Conservation (phyloP, 2,888 invertebrate genomes). For the Drosophila suboccidentalis region DNA sequence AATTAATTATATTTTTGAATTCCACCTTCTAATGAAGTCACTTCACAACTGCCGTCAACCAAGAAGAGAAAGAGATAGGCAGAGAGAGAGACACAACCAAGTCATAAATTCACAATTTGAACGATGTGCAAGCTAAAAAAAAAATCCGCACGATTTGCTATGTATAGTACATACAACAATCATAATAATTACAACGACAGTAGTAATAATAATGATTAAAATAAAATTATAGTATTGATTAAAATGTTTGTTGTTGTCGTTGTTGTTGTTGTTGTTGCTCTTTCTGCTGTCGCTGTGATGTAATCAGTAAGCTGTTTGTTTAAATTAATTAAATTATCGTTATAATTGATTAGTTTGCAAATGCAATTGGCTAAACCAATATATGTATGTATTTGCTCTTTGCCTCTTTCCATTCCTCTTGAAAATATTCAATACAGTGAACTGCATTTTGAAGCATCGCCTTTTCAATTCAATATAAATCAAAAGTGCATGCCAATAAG, state of each 20-base stretch:
- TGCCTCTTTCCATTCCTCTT: background rate
- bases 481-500: slow-evolving; percentile 58
- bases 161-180: background rate
- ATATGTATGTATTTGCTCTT: background rate
- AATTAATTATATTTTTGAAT: slow-evolving; percentile 31
- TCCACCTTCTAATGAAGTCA: slow-evolving; percentile 32
- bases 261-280: slow-evolving; percentile 6
- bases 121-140: background rate
- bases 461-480: slow-evolving; percentile 62
- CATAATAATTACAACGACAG: slow-evolving; percentile 1
- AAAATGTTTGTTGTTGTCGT: slow-evolving; percentile 2
- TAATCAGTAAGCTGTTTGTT: slow-evolving; percentile 63
- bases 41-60: slow-evolving; percentile 17
- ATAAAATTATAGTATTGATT: slow-evolving; percentile 7
- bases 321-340: slow-evolving; percentile 71
- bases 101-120: slow-evolving; percentile 3
- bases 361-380: slow-evolving; percentile 27
- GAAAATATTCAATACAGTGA: slow-evolving; percentile 37
- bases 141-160: background rate
- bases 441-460: slow-evolving; percentile 49
- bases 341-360: slow-evolving; percentile 72
- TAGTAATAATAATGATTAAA: background rate
- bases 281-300: slow-evolving; percentile 25
- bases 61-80: background rate
- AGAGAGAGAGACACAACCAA: background rate